Percentiles rank a stretch among this genome's conserved stretches.
phyloP scores from a whole-genome alignment of 64 coral and sea anemone species.

The Pocillopora damicornis region DNA sequence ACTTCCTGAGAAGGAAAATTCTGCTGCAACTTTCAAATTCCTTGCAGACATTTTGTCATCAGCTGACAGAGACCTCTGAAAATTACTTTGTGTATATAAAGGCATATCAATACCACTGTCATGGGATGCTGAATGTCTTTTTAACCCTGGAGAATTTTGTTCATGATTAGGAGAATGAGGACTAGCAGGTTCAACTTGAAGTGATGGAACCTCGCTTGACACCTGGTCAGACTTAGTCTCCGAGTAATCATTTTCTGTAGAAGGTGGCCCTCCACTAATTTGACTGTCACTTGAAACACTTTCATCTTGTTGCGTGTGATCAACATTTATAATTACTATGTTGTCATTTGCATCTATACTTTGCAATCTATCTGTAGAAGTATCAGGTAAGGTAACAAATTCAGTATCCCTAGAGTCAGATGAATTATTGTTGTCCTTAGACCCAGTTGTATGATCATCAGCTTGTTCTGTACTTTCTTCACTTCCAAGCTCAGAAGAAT shows the following conservation, averaged over 20 bases:
- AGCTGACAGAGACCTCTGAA: background rate
- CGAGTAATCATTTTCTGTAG: background rate
- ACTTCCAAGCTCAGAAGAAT: background rate
- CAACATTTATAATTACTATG: conserved; percentile 6
- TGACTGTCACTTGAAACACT: background rate
- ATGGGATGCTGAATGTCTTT: conserved; percentile 22
- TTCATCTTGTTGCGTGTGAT: background rate
- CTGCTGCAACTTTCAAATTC: conserved; percentile 32
- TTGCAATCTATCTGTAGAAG: background rate
- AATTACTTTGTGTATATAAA: conserved; percentile 1
- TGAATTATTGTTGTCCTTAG: background rate
- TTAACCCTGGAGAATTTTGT: conserved; percentile 2
- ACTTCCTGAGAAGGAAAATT: conserved; percentile 2
- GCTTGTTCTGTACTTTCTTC: background rate
- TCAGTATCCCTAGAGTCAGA: background rate
- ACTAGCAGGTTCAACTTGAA: conserved; percentile 25
- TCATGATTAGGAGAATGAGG: background rate
- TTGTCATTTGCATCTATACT: background rate
- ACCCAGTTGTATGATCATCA: background rate
- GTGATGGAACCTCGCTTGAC: conserved; percentile 4
- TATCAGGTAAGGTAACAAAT: background rate
- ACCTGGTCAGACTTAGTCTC: background rate
- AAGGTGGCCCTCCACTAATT: background rate
- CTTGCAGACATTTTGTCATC: conserved; percentile 19
- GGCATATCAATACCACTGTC: conserved; percentile 40